Evolutionary conservation across 2,113 vertebrate genomes (phyloP).

Genomic region (Sceloporus tristichus): DNA sequence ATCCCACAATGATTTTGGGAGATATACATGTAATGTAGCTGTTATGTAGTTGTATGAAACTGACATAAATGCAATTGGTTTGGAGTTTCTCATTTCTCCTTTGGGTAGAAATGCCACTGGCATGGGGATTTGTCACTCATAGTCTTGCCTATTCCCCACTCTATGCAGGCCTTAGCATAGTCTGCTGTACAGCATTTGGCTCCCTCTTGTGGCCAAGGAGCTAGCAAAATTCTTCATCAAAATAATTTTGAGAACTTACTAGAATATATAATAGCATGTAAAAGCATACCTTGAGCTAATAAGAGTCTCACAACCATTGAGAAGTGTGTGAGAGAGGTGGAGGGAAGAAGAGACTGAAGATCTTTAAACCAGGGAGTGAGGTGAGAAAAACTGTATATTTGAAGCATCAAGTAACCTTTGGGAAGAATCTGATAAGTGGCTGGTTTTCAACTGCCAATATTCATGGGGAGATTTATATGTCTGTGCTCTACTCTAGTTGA

Average conservation of each 20-base stretch:
- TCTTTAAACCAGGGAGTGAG: too few relatives aligned
- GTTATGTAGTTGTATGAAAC: slow-evolving; percentile 78
- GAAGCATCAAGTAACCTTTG: too few relatives aligned
- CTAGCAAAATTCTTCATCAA: background rate
- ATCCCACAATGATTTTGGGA: slow-evolving; percentile 72
- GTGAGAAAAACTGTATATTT: too few relatives aligned
- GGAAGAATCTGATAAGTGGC: too few relatives aligned
- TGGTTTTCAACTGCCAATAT: too few relatives aligned
- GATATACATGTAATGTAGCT: slow-evolving; percentile 82
- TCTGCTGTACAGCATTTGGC: background rate
- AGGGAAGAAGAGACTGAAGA: too few relatives aligned
- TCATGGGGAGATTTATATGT: too few relatives aligned
- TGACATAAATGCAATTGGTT: slow-evolving; percentile 64
- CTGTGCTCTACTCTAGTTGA: too few relatives aligned
- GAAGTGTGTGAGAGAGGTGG: too few relatives aligned
- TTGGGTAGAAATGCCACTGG: background rate
- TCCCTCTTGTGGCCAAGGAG: slow-evolving; percentile 15
- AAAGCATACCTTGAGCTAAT: background rate
- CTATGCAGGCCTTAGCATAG: background rate
- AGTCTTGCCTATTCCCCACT: background rate
- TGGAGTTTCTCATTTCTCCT: slow-evolving; percentile 31
- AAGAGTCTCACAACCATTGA: background rate
- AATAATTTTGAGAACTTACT: background rate
- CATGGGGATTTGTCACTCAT: too few relatives aligned
- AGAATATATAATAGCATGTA: background rate